A percentile compares a stretch with the other conserved stretches of the same genome.
These are phyloP conservation scores for Tapera naevia DNA, from an alignment of 2,797 vertebrate species.

Conservation along the genomic window DNA sequence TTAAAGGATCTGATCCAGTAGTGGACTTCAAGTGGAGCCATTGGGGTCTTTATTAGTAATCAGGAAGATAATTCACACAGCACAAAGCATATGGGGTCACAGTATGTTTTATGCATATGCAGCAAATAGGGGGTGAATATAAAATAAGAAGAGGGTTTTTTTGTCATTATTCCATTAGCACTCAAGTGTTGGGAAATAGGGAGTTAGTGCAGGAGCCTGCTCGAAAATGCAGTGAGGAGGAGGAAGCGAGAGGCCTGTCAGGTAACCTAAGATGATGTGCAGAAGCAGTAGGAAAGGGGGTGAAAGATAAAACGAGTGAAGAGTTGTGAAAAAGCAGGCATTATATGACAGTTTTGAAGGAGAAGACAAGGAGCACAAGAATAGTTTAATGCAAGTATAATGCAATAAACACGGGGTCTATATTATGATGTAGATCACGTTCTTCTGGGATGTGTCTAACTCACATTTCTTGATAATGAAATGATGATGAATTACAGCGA, in stretches of 20 bases:
- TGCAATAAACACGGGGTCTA: constrained; percentile 16
- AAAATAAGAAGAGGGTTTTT: neutral
- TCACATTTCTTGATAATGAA: constrained; percentile 54
- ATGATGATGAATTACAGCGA: constrained; percentile 43
- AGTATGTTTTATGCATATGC: neutral
- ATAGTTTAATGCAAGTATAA: neutral
- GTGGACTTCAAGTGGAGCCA: neutral
- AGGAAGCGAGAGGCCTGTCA: neutral
- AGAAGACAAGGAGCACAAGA: neutral
- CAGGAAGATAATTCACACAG: neutral
- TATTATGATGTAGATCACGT: constrained; percentile 44
- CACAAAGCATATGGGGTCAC: neutral
- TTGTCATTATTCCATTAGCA: neutral
- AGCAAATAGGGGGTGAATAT: neutral
- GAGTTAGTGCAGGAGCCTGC: neutral
- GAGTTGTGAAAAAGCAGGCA: neutral
- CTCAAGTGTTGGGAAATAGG: neutral
- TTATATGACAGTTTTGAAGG: constrained; percentile 19
- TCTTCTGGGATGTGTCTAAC: neutral
- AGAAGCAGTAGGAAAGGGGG: neutral
- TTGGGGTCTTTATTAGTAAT: neutral
- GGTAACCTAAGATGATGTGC: neutral
- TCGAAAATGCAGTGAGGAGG: neutral
- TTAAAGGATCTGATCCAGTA: neutral
- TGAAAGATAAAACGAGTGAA: neutral